Evolutionary conservation across 2,888 invertebrate species (phyloP).

Genomic region (Hemithea aestivaria): DNA sequence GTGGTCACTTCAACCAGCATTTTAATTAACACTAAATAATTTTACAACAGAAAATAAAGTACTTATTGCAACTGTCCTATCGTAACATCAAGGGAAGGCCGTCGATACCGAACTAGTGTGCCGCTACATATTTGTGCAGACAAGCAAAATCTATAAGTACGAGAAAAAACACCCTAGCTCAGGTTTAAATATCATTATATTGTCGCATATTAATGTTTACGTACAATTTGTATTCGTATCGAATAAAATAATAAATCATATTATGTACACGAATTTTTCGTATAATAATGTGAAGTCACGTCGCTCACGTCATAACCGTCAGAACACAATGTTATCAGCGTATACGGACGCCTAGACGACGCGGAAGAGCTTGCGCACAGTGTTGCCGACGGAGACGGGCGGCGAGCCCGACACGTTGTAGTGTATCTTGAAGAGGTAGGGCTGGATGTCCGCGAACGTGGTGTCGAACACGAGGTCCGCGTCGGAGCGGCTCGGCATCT

Average conservation of each 20-base stretch:
- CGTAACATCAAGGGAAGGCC: not conserved
- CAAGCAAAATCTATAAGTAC: slow-evolving; percentile 9
- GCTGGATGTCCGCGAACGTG: slow-evolving; percentile 94
- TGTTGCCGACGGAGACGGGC: slow-evolving; percentile 89
- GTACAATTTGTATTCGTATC: not conserved
- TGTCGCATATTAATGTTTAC: slow-evolving; percentile 1
- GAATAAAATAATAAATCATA: slow-evolving; percentile 2
- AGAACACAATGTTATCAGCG: slow-evolving; percentile 11
- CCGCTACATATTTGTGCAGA: slow-evolving; percentile 11
- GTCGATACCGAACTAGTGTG: not conserved
- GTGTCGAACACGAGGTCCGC: slow-evolving; percentile 97
- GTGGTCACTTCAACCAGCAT: slow-evolving; percentile 75
- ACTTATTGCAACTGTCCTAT: slow-evolving; percentile 5
- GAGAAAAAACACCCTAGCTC: slow-evolving; percentile 12
- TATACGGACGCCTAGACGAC: slow-evolving; percentile 40
- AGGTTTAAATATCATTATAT: slow-evolving; percentile 8
- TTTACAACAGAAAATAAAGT: slow-evolving; percentile 45
- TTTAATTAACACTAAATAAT: slow-evolving; percentile 40
- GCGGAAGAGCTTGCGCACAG: slow-evolving; percentile 93
- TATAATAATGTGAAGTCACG: no score
- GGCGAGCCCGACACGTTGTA: slow-evolving; percentile 89
- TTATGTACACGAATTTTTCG: slow-evolving; percentile 5
- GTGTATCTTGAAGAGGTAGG: slow-evolving; percentile 96
- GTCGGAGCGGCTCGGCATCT: slow-evolving; percentile 95
- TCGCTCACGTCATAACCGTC: no score